Evolutionary conservation across 2,797 vertebrate genomes (phyloP), one percentile per base, ranked within the genome.

Genomic region (Phalloptychus januarius): DNA sequence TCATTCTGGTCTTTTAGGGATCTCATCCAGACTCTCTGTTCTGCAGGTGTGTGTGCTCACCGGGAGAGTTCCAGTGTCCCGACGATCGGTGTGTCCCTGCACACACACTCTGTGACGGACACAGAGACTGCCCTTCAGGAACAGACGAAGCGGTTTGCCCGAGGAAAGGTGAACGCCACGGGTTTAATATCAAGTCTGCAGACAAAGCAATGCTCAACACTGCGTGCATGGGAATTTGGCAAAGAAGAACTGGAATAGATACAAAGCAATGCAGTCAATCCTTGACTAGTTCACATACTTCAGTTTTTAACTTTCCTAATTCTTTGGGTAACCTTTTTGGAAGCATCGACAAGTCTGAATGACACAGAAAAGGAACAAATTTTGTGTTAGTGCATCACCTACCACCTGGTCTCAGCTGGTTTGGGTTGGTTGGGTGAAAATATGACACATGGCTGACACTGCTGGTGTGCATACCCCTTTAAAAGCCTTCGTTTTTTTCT

Each of bases 91-190:
- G 98, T 89, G 74, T 97, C 33, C 83, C 95, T 20, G 89, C 81
- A 0, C 75, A 94, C 12, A 90, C 87, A 61, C 91, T 97, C 69
- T 99, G 98, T 33, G 93, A 98, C 0, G 96, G 97, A 13, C 89
- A 36, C 61, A 90, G 52, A 1, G 96, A 98, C 92, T 98, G 97
- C 33, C 71, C 82, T 0, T 85, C 94, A 0, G 97, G 96, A n/a
- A 91, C 92, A 0, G 97, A 98, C 0, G 97, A 99, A 86, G 94
- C 94, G 0, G 83, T 96, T 72, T 99, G 97, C 79, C 93, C 92
- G 25, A 83, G 83, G 69, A 93, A 94, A 91, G 96, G 97, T 98
- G 85, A 28, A 73, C 33, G 67, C 1, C 20, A 40, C 2, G 7
- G 5, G 42, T 28, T 1, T 0, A 0, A 13, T 25, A 5, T 12